Conservation (phyloP, 30 jellyfish, hydroid and myxozoan genomes). For the Hydractinia echinata region DNA sequence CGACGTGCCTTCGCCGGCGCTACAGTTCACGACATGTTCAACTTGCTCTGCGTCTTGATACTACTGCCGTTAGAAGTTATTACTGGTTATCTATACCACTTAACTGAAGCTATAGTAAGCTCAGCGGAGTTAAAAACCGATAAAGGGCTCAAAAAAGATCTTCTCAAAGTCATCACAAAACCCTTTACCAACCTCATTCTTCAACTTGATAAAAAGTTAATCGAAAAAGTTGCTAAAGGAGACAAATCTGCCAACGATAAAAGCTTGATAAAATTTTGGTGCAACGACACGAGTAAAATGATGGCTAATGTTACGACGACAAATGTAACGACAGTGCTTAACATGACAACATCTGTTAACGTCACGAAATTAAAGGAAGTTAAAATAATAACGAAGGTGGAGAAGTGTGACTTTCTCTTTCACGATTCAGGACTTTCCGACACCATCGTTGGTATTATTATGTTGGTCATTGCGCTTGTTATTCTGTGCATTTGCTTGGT, state of each 20-base stretch:
- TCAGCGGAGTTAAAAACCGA: constrained; percentile 35
- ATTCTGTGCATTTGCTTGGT: constrained; percentile 66
- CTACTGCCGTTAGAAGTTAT: constrained; percentile 70
- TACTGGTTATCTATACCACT: constrained; percentile 60
- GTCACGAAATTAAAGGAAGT: background rate
- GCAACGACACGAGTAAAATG: constrained; percentile 39
- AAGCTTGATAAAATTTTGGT: constrained; percentile 50
- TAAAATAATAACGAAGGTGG: background rate
- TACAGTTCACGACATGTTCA: constrained; percentile 93
- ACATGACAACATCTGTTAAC: too few relatives aligned
- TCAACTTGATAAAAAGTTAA: constrained; percentile 65
- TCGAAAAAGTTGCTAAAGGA: constrained; percentile 73
- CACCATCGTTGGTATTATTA: constrained; percentile 64
- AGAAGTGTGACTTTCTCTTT: constrained; percentile 52
- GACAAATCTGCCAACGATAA: constrained; percentile 36
- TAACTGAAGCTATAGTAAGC: constrained; percentile 42
- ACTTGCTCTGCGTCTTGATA: constrained; percentile 55
- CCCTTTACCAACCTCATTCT: constrained; percentile 64
- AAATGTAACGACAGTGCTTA: too few relatives aligned
- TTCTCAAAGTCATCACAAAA: constrained; percentile 68
- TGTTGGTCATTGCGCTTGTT: constrained; percentile 45
- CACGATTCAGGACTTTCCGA: constrained; percentile 70
- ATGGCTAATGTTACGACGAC: too few relatives aligned
- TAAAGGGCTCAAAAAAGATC: constrained; percentile 47
- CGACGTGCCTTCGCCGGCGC: constrained; percentile 99